Conservation (phyloP, 1,140 invertebrate genomes). For the Procambarus clarkii region DNA sequence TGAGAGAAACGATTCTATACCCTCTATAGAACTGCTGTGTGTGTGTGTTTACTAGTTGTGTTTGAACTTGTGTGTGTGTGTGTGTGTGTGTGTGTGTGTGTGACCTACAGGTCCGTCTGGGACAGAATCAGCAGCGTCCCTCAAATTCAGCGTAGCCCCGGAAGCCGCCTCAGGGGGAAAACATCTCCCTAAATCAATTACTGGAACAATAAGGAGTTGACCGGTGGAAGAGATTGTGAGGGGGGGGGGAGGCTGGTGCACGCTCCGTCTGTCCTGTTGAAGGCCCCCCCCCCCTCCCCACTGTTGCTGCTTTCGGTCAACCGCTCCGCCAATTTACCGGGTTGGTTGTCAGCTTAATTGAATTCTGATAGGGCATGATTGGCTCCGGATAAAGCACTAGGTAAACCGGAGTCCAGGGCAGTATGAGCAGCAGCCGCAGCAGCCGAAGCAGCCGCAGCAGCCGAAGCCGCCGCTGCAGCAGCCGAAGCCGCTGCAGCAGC, state of each 20-base stretch:
- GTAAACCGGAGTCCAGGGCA: background rate
- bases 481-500: too few species aligned
- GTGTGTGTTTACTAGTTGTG: too few species aligned
- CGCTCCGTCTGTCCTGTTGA: background rate
- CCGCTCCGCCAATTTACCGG: background rate
- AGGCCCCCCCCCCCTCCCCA: background rate
- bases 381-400: background rate
- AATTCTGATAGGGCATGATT: background rate
- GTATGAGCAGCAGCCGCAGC: background rate
- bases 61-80: too few species aligned
- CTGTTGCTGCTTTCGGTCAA: background rate
- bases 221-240: background rate
- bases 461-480: too few species aligned
- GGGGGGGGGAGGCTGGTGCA: background rate
- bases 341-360: slow-evolving; percentile 2
- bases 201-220: background rate
- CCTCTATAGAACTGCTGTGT: too few species aligned
- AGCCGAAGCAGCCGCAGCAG: too few species aligned
- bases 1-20: too few species aligned
- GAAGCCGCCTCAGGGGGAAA: background rate
- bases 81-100: too few species aligned
- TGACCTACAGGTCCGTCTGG: too few species aligned
- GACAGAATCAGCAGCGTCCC: too few species aligned
- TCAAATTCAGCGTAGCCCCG: too few species aligned
- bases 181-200: background rate